Evolutionary conservation across 2,888 invertebrate genomes (phyloP).

Genomic region (Drosophila anomalata): DNA sequence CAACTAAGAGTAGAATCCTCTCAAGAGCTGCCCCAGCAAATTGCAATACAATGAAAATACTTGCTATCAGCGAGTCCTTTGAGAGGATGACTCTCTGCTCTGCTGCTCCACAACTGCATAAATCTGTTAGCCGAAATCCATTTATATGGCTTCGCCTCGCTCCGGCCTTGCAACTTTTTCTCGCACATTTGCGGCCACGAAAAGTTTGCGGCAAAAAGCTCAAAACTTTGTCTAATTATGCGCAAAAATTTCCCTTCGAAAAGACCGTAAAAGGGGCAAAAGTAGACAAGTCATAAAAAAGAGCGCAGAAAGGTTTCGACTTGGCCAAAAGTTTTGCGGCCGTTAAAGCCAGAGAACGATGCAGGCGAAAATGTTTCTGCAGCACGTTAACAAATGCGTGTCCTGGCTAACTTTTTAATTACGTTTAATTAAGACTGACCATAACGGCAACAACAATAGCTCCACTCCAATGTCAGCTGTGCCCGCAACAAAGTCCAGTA

Average conservation of each 20-base stretch:
- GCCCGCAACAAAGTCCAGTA: slow-evolving; percentile 40
- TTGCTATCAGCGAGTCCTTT: neutral
- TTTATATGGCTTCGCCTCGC: slow-evolving; percentile 29
- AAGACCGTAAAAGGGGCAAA: slow-evolving; percentile 68
- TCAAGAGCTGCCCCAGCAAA: slow-evolving; percentile 39
- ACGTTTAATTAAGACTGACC: slow-evolving; percentile 67
- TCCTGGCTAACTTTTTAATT: slow-evolving; percentile 71
- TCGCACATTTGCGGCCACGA: slow-evolving; percentile 63
- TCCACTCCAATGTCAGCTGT: slow-evolving; percentile 29
- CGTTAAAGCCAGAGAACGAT: slow-evolving; percentile 29
- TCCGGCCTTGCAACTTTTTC: slow-evolving; percentile 20
- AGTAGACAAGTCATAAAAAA: slow-evolving; percentile 57
- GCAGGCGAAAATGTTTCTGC: slow-evolving; percentile 41
- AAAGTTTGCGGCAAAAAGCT: slow-evolving; percentile 49
- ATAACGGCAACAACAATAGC: slow-evolving; percentile 40
- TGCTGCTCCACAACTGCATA: slow-evolving; percentile 4
- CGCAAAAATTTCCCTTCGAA: slow-evolving; percentile 67
- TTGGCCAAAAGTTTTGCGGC: slow-evolving; percentile 55
- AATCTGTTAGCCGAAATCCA: slow-evolving; percentile 28
- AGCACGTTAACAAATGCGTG: slow-evolving; percentile 64
- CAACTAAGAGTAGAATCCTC: slow-evolving; percentile 59
- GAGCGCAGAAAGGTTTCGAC: slow-evolving; percentile 51
- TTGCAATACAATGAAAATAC: slow-evolving; percentile 36
- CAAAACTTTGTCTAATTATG: slow-evolving; percentile 74
- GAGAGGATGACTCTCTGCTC: neutral